Evolutionary conservation across 2,888 invertebrate species (phyloP).

Genomic region (Caenorhabditis japonica): DNA sequence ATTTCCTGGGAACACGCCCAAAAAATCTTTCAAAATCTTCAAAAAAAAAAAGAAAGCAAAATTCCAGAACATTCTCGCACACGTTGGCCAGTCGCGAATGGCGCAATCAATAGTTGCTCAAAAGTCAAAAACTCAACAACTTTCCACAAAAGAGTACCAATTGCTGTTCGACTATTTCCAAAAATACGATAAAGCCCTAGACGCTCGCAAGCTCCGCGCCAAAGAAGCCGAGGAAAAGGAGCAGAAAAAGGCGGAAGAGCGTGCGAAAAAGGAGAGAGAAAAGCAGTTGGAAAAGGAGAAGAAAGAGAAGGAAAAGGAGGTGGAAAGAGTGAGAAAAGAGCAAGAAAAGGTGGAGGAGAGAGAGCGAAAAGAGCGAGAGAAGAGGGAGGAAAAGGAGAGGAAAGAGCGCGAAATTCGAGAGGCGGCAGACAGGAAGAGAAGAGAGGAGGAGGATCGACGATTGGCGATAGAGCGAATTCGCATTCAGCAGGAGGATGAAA

Average conservation of each 20-base stretch:
- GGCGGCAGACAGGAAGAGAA: not conserved
- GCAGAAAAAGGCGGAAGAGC: conserved; percentile 10
- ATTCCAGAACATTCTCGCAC: conserved; percentile 17
- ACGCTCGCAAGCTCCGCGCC: not conserved
- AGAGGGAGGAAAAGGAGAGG: conserved; percentile 3
- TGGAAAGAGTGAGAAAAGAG: conserved; percentile 24
- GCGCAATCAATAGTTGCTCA: not conserved
- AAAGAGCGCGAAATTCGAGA: not conserved
- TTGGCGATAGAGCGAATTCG: not conserved
- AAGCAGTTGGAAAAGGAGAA: conserved; percentile 27
- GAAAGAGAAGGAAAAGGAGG: conserved; percentile 25
- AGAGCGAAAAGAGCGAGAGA: conserved; percentile 11
- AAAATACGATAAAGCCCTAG: conserved; percentile 5
- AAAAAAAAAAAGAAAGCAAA: not conserved
- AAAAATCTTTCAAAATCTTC: no score
- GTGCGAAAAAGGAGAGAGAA: conserved; percentile 8
- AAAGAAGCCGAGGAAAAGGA: conserved; percentile 7
- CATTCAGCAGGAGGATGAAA: conserved; percentile 15
- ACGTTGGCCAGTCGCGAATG: conserved; percentile 27
- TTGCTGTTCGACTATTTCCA: conserved; percentile 19
- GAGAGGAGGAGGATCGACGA: conserved; percentile 28
- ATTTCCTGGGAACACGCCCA: no score
- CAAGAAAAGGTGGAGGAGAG: conserved; percentile 2
- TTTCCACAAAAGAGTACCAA: conserved; percentile 6
- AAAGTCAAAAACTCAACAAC: not conserved